phyloP scores from a whole-genome alignment of 2,113 vertebrate genomes.

The Ceyx melanurus region DNA sequence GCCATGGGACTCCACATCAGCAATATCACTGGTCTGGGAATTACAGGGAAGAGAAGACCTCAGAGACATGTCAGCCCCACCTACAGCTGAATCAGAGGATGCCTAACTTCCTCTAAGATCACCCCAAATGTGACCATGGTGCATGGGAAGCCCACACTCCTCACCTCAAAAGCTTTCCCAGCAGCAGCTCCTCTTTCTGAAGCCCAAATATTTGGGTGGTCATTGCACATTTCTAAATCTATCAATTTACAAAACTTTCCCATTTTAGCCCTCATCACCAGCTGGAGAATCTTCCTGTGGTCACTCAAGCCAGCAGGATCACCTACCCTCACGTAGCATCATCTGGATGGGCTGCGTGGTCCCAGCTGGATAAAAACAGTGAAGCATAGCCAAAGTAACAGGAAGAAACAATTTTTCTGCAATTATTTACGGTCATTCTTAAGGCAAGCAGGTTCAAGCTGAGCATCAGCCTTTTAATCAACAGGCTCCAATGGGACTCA shows the following conservation, averaged over 20 bases:
- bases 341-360: neutral
- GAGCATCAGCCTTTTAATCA: neutral
- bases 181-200: neutral
- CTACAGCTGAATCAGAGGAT: fast-evolving
- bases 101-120: neutral
- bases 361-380: neutral
- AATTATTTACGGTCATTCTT: neutral
- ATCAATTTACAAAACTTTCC: neutral
- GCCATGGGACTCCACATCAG: neutral
- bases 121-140: neutral
- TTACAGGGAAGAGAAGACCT: neutral
- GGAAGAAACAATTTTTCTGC: neutral
- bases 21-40: neutral
- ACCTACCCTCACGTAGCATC: neutral
- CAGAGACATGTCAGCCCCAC: neutral
- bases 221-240: neutral
- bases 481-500: neutral
- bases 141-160: neutral
- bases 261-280: fast-evolving
- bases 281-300: neutral
- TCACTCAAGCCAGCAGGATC: fast-evolving
- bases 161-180: neutral
- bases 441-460: neutral
- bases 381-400: fast-evolving
- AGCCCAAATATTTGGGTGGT: neutral